Conservation (phyloP, 2,113 vertebrate species). For the Bucco capensis region DNA sequence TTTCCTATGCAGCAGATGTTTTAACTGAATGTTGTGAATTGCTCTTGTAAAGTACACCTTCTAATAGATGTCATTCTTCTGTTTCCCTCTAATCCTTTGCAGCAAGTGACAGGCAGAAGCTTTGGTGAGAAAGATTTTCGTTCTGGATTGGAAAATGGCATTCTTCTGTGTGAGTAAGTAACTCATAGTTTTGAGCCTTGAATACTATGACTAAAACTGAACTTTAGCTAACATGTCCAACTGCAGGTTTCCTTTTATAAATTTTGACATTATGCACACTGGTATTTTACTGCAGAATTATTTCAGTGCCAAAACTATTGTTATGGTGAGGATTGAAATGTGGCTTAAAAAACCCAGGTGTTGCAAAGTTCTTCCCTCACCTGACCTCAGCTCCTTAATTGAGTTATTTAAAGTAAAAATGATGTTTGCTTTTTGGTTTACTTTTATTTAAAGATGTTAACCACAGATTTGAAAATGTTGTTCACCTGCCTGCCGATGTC, state of each 20-base stretch:
- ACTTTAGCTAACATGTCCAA: neutral
- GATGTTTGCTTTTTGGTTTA: slow-evolving; percentile 16
- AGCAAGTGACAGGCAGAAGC: slow-evolving; percentile 92
- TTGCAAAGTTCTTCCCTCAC: neutral
- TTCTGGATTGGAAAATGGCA: slow-evolving; percentile 88
- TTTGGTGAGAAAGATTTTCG: slow-evolving; percentile 92
- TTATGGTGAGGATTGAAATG: neutral
- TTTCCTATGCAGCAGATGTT: neutral
- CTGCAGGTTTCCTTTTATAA: neutral
- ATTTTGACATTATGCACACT: neutral
- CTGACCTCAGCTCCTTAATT: neutral
- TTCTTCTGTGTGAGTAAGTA: slow-evolving; percentile 97
- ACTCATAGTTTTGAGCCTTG: neutral
- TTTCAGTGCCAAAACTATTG: neutral
- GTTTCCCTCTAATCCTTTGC: slow-evolving; percentile 37
- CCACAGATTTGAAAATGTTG: neutral
- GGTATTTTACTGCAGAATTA: neutral
- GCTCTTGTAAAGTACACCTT: neutral
- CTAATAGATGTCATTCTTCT: slow-evolving; percentile 1
- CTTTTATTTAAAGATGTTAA: slow-evolving; percentile 26
- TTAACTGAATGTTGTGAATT: neutral
- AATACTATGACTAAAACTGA: neutral
- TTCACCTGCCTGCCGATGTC: neutral
- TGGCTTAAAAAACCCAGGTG: slow-evolving; percentile 14
- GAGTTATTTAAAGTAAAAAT: neutral